Evolutionary conservation across 2,888 invertebrate genomes (phyloP).

Genomic region (Noctua pronuba): DNA sequence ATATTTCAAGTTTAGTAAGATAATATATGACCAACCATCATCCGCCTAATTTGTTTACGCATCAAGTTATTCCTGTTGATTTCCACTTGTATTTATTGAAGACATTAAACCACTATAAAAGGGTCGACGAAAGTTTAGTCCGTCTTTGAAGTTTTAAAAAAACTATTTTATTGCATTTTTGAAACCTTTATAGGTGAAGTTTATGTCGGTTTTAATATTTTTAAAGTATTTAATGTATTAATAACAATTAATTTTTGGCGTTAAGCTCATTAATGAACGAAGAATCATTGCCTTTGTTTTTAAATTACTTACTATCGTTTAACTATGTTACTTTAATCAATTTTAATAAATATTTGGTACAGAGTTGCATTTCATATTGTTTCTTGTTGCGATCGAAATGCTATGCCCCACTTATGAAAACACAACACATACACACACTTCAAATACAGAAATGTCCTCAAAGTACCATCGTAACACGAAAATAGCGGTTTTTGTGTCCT

Average conservation of each 20-base stretch:
- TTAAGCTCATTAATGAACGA: neutral
- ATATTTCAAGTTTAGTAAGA: neutral
- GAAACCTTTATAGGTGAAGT: conserved; percentile 76
- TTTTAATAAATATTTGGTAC: neutral
- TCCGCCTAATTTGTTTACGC: conserved; percentile 74
- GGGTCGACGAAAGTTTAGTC: conserved; percentile 70
- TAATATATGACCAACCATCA: conserved; percentile 68
- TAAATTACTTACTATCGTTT: neutral
- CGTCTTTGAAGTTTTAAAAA: conserved; percentile 73
- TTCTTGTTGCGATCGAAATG: neutral
- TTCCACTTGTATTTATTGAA: conserved; percentile 74
- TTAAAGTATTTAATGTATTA: conserved; percentile 64
- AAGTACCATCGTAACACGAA: too few relatives aligned
- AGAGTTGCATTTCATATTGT: neutral
- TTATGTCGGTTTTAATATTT: conserved; percentile 69
- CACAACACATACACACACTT: too few relatives aligned
- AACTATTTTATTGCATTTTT: conserved; percentile 71
- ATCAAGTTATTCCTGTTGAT: conserved; percentile 74
- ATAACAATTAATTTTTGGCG: conserved; percentile 53
- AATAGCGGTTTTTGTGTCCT: too few relatives aligned
- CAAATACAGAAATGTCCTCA: too few relatives aligned
- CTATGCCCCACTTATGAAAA: neutral
- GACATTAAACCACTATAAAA: conserved; percentile 76
- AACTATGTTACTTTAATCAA: neutral
- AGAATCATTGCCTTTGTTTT: neutral